A percentile compares a stretch with the other conserved stretches of the same genome.
These are phyloP conservation scores for Stenchaetothrips biformis DNA, from an alignment of 2,888 invertebrate species.

Conservation along the genomic window DNA sequence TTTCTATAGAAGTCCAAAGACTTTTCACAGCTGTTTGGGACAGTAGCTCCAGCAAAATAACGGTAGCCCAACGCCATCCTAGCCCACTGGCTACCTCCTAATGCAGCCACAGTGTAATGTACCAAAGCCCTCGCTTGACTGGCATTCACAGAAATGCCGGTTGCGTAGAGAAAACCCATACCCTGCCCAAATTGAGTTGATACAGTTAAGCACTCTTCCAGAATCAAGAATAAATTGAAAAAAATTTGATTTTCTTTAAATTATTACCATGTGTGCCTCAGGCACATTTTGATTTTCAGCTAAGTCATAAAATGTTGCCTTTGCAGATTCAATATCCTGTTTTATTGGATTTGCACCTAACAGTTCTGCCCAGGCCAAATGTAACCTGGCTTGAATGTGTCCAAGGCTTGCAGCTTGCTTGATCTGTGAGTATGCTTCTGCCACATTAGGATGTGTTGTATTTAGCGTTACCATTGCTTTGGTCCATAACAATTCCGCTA, in stretches of 20 bases:
- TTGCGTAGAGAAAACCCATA: slow-evolving; percentile 79
- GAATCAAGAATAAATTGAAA: slow-evolving; percentile 29
- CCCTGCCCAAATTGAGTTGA: slow-evolving; percentile 53
- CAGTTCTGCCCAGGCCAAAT: slow-evolving; percentile 82
- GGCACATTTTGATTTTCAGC: slow-evolving; percentile 67
- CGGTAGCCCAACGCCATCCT: slow-evolving; percentile 97
- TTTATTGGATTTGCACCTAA: slow-evolving; percentile 71
- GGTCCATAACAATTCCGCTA: slow-evolving; percentile 71
- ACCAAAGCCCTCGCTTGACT: slow-evolving; percentile 84
- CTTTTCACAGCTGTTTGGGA: slow-evolving; percentile 82
- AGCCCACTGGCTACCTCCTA: slow-evolving; percentile 87
- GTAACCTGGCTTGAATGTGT: slow-evolving; percentile 73
- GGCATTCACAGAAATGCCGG: slow-evolving; percentile 80
- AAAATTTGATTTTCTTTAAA: background rate
- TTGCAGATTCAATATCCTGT: slow-evolving; percentile 71
- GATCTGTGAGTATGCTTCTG: slow-evolving; percentile 69
- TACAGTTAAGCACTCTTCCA: slow-evolving; percentile 29
- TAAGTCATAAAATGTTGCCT: slow-evolving; percentile 68
- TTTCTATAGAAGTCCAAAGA: slow-evolving; percentile 86
- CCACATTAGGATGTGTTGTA: slow-evolving; percentile 65
- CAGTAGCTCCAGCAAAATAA: slow-evolving; percentile 86
- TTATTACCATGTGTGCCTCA: slow-evolving; percentile 77
- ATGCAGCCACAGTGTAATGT: slow-evolving; percentile 86
- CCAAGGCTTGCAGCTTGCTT: slow-evolving; percentile 75
- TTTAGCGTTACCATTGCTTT: slow-evolving; percentile 64